phyloP scores from a whole-genome alignment of 2,797 vertebrate species.

The Tolypeutes matacus region DNA sequence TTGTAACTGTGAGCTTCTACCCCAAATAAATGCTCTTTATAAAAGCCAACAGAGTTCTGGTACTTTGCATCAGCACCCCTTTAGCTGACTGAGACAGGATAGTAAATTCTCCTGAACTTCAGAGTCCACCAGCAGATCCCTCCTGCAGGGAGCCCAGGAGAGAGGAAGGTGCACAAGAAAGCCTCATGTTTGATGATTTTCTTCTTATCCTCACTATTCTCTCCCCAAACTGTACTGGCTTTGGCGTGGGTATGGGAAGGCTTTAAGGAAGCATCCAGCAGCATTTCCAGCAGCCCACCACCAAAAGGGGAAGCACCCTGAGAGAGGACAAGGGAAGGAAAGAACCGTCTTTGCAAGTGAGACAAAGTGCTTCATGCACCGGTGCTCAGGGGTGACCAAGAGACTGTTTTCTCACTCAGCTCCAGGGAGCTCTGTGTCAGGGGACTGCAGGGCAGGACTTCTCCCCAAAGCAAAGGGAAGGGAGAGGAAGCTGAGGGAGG shows the following conservation, averaged over 20 bases:
- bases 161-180: fast-evolving
- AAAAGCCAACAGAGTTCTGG: too few species aligned
- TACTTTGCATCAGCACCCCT: too few species aligned
- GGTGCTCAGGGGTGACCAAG: too few species aligned
- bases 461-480: background rate
- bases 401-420: fast-evolving
- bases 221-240: background rate
- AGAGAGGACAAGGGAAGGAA: background rate
- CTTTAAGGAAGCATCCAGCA: fast-evolving
- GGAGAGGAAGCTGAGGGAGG: too few species aligned
- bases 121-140: too few species aligned
- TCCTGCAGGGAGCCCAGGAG: background rate
- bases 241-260: fast-evolving
- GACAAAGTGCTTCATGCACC: fast-evolving
- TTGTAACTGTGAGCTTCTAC: too few species aligned
- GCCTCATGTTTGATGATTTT: too few species aligned
- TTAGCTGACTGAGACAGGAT: too few species aligned
- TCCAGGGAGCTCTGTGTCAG: fast-evolving
- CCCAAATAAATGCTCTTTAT: too few species aligned
- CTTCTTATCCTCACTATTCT: background rate
- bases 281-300: background rate
- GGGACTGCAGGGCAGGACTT: background rate
- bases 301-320: too few species aligned
- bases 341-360: fast-evolving
- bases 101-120: background rate